Percentiles rank a stretch among this genome's conserved stretches.
These are phyloP conservation scores for Heliangelus exortis DNA, from an alignment of 2,797 vertebrate species.

Conservation along the genomic window DNA sequence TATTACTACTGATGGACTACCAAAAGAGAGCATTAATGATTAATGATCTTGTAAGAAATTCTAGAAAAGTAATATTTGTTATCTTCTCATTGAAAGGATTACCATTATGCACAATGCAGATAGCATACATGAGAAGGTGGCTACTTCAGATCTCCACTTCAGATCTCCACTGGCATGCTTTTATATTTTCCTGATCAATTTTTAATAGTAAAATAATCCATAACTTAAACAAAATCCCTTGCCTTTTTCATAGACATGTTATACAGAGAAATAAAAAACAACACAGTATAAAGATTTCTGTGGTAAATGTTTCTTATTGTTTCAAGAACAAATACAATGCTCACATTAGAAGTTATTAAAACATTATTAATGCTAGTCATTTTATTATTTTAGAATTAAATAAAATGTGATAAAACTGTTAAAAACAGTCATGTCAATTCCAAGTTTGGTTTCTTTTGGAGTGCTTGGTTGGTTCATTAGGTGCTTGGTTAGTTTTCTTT, in stretches of 20 bases:
- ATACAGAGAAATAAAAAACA: neutral
- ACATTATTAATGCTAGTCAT: neutral
- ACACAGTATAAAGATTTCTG: neutral
- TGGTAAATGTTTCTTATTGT: neutral
- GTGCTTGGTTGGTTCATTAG: neutral
- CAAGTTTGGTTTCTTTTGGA: accelerated
- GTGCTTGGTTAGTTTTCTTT: neutral
- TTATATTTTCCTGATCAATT: neutral
- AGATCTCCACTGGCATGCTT: neutral
- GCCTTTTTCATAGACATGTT: neutral
- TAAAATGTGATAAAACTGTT: neutral
- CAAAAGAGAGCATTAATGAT: neutral
- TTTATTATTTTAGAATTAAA: neutral
- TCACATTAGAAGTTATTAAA: neutral
- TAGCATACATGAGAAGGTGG: neutral
- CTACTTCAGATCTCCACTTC: neutral
- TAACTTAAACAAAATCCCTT: neutral
- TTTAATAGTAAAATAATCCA: neutral
- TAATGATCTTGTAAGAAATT: neutral
- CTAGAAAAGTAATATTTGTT: neutral
- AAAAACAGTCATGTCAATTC: neutral
- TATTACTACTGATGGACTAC: slow-evolving; percentile 18
- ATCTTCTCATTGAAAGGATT: neutral
- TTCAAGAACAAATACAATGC: neutral
- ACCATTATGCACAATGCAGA: neutral